Percentiles rank a stretch among this genome's conserved stretches.
phyloP scores from a whole-genome alignment of 2,888 invertebrate genomes.

The Apomyelois bistriatella region DNA sequence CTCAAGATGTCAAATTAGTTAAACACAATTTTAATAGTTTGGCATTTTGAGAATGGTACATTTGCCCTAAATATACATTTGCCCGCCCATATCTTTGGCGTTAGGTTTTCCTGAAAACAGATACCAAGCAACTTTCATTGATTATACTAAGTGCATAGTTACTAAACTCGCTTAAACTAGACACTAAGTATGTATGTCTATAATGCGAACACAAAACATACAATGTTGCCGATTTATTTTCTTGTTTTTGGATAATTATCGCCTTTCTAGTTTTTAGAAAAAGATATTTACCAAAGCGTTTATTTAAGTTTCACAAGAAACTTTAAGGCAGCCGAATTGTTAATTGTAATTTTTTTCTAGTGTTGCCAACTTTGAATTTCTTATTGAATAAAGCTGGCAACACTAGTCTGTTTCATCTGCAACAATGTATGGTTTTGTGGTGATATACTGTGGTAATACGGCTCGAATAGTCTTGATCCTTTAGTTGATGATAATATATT shows the following conservation, averaged over 20 bases:
- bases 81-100: no score
- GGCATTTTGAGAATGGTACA: not conserved
- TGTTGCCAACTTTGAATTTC: not conserved
- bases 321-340: conserved; percentile 5
- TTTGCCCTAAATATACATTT: not conserved
- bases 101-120: no score
- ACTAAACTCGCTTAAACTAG: conserved; percentile 1
- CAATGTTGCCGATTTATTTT: not conserved
- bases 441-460: not conserved
- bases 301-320: conserved; percentile 2
- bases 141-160: not conserved
- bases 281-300: conserved; percentile 8
- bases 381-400: not conserved
- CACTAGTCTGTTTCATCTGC: not conserved
- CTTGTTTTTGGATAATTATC: conserved; percentile 2
- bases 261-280: conserved; percentile 4
- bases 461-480: not conserved
- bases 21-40: not conserved
- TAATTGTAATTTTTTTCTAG: not conserved
- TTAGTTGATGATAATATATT: not conserved
- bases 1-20: not conserved
- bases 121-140: no score
- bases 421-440: not conserved
- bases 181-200: conserved; percentile 8
- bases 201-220: not conserved